Conservation (phyloP, 92 coral and sea anemone genomes). For the Porites rus region DNA sequence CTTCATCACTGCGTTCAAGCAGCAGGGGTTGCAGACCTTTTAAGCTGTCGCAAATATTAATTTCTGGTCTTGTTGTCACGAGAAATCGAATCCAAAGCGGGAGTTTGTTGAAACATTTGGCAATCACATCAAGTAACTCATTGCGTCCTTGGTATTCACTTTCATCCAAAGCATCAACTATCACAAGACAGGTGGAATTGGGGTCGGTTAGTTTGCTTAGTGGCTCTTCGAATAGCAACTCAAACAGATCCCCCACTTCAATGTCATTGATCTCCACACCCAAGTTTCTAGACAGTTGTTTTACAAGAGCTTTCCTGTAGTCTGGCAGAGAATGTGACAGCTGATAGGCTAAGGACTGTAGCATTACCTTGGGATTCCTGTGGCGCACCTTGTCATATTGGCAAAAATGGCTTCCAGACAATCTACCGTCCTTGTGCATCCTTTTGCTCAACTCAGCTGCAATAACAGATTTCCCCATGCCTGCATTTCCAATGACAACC, state of each 20-base stretch:
- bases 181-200: too few species aligned
- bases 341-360: slow-evolving; percentile 64
- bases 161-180: too few species aligned
- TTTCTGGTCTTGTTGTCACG: slow-evolving; percentile 35
- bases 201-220: background rate
- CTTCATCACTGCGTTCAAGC: slow-evolving; percentile 35
- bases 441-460: slow-evolving; percentile 51
- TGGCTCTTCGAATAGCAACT: slow-evolving; percentile 56
- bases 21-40: slow-evolving; percentile 31
- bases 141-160: too few species aligned
- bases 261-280: slow-evolving; percentile 32
- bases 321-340: slow-evolving; percentile 44
- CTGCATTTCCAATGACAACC: slow-evolving; percentile 47
- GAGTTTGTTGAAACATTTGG: background rate
- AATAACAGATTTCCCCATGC: slow-evolving; percentile 71
- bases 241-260: slow-evolving; percentile 48
- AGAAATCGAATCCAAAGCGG: slow-evolving; percentile 50
- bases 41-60: slow-evolving; percentile 20
- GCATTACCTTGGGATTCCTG: slow-evolving; percentile 54
- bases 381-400: slow-evolving; percentile 50
- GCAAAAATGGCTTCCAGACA: slow-evolving; percentile 61
- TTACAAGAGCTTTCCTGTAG: slow-evolving; percentile 47
- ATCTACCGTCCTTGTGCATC: slow-evolving; percentile 17
- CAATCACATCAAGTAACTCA: too few species aligned
- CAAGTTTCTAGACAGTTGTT: slow-evolving; percentile 34